phyloP scores from a whole-genome alignment of 35 echinoderm and acorn worm genomes.

The Hemicentrotus pulcherrimus region DNA sequence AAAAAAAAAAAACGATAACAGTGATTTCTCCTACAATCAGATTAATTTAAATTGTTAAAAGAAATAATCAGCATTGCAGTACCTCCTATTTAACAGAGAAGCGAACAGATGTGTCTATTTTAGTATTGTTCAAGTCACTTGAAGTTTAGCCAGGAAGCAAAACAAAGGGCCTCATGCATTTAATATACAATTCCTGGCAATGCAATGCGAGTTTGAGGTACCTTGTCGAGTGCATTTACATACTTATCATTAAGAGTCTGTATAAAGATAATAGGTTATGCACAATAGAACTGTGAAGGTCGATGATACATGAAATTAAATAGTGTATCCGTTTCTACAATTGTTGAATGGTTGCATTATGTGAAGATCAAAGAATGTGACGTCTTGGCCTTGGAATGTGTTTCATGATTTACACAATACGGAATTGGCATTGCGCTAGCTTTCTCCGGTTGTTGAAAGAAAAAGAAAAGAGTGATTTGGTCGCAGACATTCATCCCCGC shows the following conservation, averaged over 20 bases:
- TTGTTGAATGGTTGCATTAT: not conserved
- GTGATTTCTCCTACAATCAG: no score
- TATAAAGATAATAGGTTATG: not conserved
- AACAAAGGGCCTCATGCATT: not conserved
- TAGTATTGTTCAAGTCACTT: not conserved
- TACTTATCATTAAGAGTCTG: not conserved
- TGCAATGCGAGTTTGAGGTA: no score
- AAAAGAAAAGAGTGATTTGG: not conserved
- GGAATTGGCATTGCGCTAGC: not conserved
- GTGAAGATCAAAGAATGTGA: no score
- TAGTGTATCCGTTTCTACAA: not conserved
- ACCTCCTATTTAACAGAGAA: not conserved
- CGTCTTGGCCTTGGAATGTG: not conserved
- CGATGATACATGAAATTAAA: not conserved
- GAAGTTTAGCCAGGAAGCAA: not conserved
- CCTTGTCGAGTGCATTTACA: not conserved
- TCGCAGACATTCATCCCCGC: not conserved
- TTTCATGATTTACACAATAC: not conserved
- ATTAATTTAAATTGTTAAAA: no score
- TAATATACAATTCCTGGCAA: no score
- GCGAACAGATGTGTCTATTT: not conserved
- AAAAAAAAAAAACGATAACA: no score
- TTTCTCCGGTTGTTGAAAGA: not conserved
- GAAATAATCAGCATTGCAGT: no score
- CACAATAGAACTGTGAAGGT: not conserved